Base-by-base conservation (phyloP, 2,888 invertebrate species). In the Spatulosminthurus flaviceps region DNA sequence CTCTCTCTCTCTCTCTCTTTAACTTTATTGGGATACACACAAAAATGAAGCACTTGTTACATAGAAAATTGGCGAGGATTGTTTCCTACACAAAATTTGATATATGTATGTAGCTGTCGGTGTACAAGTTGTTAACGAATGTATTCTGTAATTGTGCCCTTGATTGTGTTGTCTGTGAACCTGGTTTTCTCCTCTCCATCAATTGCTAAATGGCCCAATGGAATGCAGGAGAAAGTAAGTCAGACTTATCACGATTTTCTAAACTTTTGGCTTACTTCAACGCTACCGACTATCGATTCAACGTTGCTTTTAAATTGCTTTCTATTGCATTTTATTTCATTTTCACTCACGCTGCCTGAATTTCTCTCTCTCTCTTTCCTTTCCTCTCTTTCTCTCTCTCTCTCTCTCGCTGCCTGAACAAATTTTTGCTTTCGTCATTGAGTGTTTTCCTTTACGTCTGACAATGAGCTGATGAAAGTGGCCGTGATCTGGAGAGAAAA, bases 181-280 rank as follows among this genome's bases (percentile, higher is more conserved):
- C 81, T 81, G 79, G 80, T 81, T 79, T 80, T 82, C 81, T 82
- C 82, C 80, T 79, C 77, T 80, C 73, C 75, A 76, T 74, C 81
- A 81, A 75, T 80, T 82, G 82, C 82, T 79, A 79, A 79, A 79
- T 75, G 75, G 79, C 26, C 80, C 80, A n/a, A 71, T 80, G 78
- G 77, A 82, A 82, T 84, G 84, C 84, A 85, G 84, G 85, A 84
- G 82, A 83, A 84, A 85, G 85, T 84, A 85, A 85, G 85, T 85
- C 82, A 83, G 81, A 81, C 81, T 77, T 41, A 72, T 79, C 77
- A 75, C 79, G 78, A 80, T 43, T 81, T 79, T 72, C 72, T 73
- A 74, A 77, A 71, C 42, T 80, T 79, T 78, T 79, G 34, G 76
- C 71, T 76, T 71, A 75, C 77, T 43, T 21, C 26, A 72, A 72